Evolutionary conservation across 2,888 invertebrate species (phyloP).

Genomic region (Dryobotodes eremita): DNA sequence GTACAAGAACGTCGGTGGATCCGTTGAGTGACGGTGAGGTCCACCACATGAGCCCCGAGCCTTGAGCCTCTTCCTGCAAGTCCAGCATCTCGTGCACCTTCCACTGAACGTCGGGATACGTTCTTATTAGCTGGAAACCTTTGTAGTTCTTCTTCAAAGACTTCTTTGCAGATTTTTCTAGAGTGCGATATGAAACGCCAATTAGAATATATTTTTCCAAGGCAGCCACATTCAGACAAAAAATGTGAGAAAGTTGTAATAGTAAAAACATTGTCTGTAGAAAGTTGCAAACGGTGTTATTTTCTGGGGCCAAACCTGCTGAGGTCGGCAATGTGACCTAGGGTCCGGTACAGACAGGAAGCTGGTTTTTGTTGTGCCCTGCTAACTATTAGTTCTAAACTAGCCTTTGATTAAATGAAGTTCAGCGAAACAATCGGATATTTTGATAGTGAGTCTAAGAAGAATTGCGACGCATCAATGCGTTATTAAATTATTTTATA

Average conservation of each 20-base stretch:
- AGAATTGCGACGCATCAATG: not conserved
- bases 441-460: not conserved
- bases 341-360: not conserved
- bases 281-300: conserved; percentile 69
- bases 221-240: conserved; percentile 34
- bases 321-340: conserved; percentile 19
- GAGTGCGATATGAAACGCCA: conserved; percentile 51
- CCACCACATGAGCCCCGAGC: conserved; percentile 90
- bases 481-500: conserved; percentile 1
- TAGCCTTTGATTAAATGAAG: not conserved
- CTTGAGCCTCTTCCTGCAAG: conserved; percentile 87
- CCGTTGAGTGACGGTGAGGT: conserved; percentile 86
- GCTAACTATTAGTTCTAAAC: not conserved
- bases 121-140: conserved; percentile 89
- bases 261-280: conserved; percentile 58
- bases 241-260: conserved; percentile 46
- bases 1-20: conserved; percentile 93
- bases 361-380: not conserved
- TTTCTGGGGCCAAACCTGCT: conserved; percentile 9
- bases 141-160: conserved; percentile 88
- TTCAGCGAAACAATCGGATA: not conserved
- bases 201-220: conserved; percentile 33
- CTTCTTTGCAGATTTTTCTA: conserved; percentile 83
- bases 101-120: conserved; percentile 84
- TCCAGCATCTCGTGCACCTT: conserved; percentile 87